Conservation (phyloP, 2,797 vertebrate genomes). For the Poecilia picta region DNA sequence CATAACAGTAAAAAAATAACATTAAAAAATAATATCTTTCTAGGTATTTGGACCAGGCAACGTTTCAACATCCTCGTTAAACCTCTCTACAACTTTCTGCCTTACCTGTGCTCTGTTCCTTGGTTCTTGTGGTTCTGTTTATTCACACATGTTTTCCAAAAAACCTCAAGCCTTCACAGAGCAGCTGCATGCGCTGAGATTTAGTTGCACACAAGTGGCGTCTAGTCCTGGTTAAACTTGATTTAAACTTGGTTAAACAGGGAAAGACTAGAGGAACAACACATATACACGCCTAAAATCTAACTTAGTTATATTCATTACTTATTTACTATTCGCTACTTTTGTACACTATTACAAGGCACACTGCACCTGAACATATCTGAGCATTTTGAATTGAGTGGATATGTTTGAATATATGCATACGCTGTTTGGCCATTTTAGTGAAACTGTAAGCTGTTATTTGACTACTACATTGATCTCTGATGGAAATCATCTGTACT, state of each 20-base stretch:
- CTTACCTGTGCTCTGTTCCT: not conserved
- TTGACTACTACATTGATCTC: conserved; percentile 9
- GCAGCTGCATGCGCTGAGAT: not conserved
- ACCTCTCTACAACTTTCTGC: not conserved
- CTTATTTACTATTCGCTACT: not conserved
- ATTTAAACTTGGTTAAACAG: too few species aligned
- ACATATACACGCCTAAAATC: not conserved
- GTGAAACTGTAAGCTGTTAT: not conserved
- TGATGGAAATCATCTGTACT: conserved; percentile 10
- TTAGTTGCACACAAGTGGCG: not conserved
- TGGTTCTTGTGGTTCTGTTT: not conserved
- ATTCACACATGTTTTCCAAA: not conserved
- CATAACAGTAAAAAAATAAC: too few species aligned
- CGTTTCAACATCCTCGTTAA: not conserved
- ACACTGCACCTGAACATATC: not conserved
- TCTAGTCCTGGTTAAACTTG: not conserved
- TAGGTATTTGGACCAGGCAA: not conserved
- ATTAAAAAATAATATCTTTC: not conserved
- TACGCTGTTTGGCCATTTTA: not conserved
- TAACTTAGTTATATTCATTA: not conserved
- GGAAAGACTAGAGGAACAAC: not conserved
- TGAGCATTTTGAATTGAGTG: not conserved
- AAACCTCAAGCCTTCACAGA: not conserved
- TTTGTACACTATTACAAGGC: not conserved
- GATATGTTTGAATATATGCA: not conserved